A percentile compares a stretch with the other conserved stretches of the same genome.
phyloP scores from a whole-genome alignment of 2,113 vertebrate genomes.

The western clawed frog (Xenopus tropicalis) region DNA sequence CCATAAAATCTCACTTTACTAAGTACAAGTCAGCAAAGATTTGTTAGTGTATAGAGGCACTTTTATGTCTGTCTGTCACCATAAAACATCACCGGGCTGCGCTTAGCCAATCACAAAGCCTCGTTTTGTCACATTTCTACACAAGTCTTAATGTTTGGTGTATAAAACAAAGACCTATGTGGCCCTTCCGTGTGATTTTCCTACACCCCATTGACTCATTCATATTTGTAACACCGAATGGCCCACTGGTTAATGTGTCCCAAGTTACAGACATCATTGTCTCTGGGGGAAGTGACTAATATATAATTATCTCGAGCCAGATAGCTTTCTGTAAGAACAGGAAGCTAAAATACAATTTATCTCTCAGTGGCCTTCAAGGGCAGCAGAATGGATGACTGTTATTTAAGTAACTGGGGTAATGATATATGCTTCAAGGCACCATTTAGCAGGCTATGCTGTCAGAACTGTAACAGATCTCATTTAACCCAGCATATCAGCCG shows the following conservation, averaged over 20 bases:
- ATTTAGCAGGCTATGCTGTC: not conserved
- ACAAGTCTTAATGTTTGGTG: too few relatives aligned
- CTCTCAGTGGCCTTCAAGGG: not conserved
- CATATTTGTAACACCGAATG: not conserved
- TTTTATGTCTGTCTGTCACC: too few relatives aligned
- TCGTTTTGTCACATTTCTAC: too few relatives aligned
- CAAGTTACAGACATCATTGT: constrained; percentile 5
- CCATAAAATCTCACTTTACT: too few relatives aligned
- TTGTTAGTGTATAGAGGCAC: too few relatives aligned
- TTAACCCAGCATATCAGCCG: not conserved
- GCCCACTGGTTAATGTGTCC: constrained; percentile 17
- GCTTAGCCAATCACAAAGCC: too few relatives aligned
- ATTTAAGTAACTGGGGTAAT: not conserved
- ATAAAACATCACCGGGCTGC: too few relatives aligned
- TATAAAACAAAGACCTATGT: too few relatives aligned
- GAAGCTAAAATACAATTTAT: constrained; percentile 5
- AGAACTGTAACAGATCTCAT: constrained; percentile 11
- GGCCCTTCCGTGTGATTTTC: too few relatives aligned
- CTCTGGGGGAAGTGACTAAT: constrained; percentile 15
- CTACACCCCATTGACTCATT: too few relatives aligned
- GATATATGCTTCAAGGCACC: not conserved
- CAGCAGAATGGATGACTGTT: not conserved
- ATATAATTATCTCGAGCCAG: constrained; percentile 22
- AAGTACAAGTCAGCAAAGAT: too few relatives aligned
- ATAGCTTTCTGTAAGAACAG: constrained; percentile 14